Base-by-base conservation (phyloP, 2,113 vertebrate species). In the Microtus ochrogaster region DNA sequence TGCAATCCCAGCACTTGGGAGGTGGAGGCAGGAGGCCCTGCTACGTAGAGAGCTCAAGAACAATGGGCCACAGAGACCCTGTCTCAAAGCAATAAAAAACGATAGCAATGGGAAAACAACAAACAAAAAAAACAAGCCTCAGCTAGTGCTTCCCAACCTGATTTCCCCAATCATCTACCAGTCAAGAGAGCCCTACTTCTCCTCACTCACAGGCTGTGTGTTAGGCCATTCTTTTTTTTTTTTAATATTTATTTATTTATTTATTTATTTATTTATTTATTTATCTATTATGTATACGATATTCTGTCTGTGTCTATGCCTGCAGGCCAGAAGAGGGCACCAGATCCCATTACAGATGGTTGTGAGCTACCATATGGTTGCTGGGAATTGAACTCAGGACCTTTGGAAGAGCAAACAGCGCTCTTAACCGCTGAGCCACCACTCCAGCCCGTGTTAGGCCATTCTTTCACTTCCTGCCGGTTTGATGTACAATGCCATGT, bases 171-270 rank as follows among this genome's bases (percentile, higher is more conserved):
- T 47, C 0, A 10, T 44, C 3, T 19, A 3, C 2, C 26, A 16
- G 74, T 81, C 33, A 13, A 30, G 24, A 6, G 17, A 41, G 33
- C 21, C 47, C 28, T 6, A 14, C 22, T 58, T 13, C n/a, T 77
- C 22, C 1, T 1, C 13, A 24, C 30, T 72, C 36, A 13, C 0
- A 0, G 24, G 26, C 6, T 0, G 17, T 2, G 0, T 28, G 7
- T 14, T 1, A 4, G 4, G 3, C 21, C 63, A n/a, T 17, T 21
- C 22, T 0, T 19, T 17, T 47, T 47, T 41, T 47, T 49, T 49
- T 49, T 47, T 9, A 47, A 47, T 49, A 49, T 49, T 49, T 49
- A 49, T 49, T 49, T 49, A 49, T 49, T 49, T 49, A 49, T 47
- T 44, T 41, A 41, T 41, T 41, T 41, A 41, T 41, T 41, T 41